Conservation (phyloP, 2,888 invertebrate genomes). For the Epinotia brunnichana region DNA sequence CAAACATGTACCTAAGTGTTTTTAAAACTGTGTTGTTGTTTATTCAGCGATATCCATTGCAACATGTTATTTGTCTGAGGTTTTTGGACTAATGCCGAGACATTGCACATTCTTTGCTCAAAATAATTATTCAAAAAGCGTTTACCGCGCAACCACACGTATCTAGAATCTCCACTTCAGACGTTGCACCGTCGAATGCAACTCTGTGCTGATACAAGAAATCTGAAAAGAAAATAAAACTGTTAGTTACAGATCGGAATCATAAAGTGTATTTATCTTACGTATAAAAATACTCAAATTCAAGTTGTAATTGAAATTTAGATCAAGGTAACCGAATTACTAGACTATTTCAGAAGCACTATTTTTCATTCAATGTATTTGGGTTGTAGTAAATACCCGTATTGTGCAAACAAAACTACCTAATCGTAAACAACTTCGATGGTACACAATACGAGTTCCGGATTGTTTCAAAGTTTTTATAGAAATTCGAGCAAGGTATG, state of each 20-base stretch:
- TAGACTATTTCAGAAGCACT: conserved; percentile 16
- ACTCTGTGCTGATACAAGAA: conserved; percentile 90
- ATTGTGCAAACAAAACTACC: conserved; percentile 14
- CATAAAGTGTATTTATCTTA: neutral
- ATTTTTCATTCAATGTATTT: conserved; percentile 16
- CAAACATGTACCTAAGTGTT: neutral
- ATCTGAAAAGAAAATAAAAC: conserved; percentile 81
- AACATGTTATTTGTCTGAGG: conserved; percentile 1
- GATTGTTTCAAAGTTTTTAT: no score
- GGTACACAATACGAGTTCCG: neutral
- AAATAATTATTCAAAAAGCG: conserved; percentile 49
- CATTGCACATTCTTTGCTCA: conserved; percentile 43
- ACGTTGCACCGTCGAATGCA: conserved; percentile 89
- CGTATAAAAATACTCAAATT: neutral
- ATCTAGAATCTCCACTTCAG: conserved; percentile 90
- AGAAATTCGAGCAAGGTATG: no score
- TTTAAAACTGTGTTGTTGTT: conserved; percentile 27
- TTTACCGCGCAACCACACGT: conserved; percentile 91
- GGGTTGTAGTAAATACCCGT: conserved; percentile 13
- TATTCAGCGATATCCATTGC: neutral
- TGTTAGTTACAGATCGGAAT: neutral
- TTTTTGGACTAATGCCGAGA: conserved; percentile 40
- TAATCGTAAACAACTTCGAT: conserved; percentile 12
- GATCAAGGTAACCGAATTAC: conserved; percentile 18
- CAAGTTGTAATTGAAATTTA: conserved; percentile 16